Conservation (phyloP, 2,888 invertebrate genomes). For the Ophion ventricosus region DNA sequence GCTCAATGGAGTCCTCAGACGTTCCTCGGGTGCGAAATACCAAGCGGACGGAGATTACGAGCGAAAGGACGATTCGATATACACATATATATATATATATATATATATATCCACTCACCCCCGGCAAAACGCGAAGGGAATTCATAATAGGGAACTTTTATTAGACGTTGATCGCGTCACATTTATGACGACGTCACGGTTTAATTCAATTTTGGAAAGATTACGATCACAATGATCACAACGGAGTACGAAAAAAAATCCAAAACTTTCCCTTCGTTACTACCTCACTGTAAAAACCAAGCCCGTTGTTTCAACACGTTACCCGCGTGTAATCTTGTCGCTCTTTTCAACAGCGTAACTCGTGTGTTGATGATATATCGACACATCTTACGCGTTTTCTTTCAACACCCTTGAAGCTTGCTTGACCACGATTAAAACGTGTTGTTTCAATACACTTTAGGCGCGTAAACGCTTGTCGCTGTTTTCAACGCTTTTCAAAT, state of each 20-base stretch:
- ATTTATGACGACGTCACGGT: constrained; percentile 23
- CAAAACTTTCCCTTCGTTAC: neutral
- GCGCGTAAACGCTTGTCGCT: no score
- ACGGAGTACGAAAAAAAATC: neutral
- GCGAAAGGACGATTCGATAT: constrained; percentile 20
- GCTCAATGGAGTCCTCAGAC: constrained; percentile 55
- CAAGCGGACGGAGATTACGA: neutral
- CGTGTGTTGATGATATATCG: no score
- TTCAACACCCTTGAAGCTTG: no score
- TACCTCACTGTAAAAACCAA: no score
- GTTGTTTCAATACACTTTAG: no score
- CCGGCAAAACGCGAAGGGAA: constrained; percentile 14
- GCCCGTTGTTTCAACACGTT: no score
- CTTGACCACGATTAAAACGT: no score
- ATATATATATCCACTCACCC: neutral
- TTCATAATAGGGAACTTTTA: constrained; percentile 58
- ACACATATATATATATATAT: no score
- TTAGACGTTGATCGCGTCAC: constrained; percentile 37
- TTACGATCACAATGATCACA: constrained; percentile 2
- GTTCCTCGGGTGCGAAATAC: constrained; percentile 40
- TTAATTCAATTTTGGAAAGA: constrained; percentile 19
- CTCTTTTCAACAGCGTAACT: no score
- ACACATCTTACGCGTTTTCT: no score
- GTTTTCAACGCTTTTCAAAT: no score
- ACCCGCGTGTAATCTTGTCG: no score